Evolutionary conservation across 2,888 invertebrate genomes (phyloP).

Genomic region (Caradrina clavipalpis): DNA sequence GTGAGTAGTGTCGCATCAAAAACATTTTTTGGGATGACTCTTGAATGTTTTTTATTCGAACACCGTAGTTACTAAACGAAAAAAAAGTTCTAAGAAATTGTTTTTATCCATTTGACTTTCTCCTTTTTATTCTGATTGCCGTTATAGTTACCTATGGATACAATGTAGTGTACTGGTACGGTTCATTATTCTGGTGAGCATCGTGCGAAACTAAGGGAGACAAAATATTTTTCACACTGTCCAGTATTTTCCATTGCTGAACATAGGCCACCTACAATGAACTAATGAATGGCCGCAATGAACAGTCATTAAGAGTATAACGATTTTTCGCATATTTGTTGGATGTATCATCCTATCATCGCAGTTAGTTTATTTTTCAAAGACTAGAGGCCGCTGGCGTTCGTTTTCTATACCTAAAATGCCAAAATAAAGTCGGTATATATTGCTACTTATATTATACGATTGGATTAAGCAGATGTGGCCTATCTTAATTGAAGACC

Average conservation of each 20-base stretch:
- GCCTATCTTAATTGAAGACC: not conserved
- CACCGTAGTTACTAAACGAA: too few relatives aligned
- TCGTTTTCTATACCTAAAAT: not conserved
- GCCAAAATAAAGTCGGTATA: too few relatives aligned
- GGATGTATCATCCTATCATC: not conserved
- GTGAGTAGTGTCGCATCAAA: not conserved
- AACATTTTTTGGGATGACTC: not conserved
- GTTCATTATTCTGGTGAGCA: not conserved
- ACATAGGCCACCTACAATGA: not conserved
- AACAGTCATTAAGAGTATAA: not conserved
- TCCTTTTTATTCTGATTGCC: not conserved
- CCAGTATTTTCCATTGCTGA: not conserved
- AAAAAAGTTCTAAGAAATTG: too few relatives aligned
- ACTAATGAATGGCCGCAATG: not conserved
- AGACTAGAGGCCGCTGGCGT: conserved; percentile 1
- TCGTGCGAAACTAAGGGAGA: not conserved
- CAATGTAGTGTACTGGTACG: too few relatives aligned
- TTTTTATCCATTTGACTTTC: not conserved
- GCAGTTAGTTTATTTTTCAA: not conserved
- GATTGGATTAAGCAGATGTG: not conserved
- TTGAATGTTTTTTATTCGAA: not conserved
- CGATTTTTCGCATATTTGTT: not conserved
- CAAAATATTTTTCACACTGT: not conserved
- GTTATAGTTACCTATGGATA: not conserved
- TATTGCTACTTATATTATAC: too few relatives aligned